Percentiles rank a stretch among this genome's conserved stretches.
These are phyloP conservation scores for Pogonophryne albipinna DNA, from an alignment of 2,797 vertebrate genomes.

Conservation along the genomic window DNA sequence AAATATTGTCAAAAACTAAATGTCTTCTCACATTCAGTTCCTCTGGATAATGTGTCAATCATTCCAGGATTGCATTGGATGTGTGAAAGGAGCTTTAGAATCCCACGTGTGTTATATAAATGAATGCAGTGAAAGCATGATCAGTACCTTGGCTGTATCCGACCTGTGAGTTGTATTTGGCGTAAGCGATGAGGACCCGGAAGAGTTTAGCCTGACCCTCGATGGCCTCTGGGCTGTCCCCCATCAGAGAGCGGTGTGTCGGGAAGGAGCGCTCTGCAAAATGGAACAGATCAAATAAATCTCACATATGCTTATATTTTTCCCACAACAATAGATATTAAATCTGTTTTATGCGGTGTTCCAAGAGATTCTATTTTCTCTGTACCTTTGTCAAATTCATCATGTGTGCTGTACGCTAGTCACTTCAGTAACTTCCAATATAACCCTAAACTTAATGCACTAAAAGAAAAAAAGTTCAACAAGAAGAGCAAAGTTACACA, in stretches of 20 bases:
- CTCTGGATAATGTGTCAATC: too few relatives aligned
- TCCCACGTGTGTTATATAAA: not conserved
- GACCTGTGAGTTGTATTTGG: constrained; percentile 79
- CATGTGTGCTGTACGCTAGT: not conserved
- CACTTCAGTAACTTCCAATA: not conserved
- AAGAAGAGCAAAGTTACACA: not conserved
- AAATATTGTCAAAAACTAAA: too few relatives aligned
- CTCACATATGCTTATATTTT: not conserved
- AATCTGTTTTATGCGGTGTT: not conserved
- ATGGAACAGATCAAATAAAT: not conserved
- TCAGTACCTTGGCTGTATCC: constrained; percentile 85
- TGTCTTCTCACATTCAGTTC: too few relatives aligned
- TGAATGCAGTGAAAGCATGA: not conserved
- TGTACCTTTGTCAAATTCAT: not conserved
- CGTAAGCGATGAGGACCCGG: constrained; percentile 81
- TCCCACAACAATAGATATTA: not conserved
- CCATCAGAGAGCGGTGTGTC: constrained; percentile 85
- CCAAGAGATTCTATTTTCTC: not conserved
- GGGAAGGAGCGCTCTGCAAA: constrained; percentile 83
- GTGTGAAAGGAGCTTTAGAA: not conserved
- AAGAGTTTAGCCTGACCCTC: constrained; percentile 87
- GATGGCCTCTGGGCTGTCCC: constrained; percentile 83
- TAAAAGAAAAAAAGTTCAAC: not conserved
- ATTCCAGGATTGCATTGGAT: too few relatives aligned
- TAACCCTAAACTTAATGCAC: not conserved